Conservation (phyloP, 2,113 vertebrate genomes). For the Coptodon bakossiorum region DNA sequence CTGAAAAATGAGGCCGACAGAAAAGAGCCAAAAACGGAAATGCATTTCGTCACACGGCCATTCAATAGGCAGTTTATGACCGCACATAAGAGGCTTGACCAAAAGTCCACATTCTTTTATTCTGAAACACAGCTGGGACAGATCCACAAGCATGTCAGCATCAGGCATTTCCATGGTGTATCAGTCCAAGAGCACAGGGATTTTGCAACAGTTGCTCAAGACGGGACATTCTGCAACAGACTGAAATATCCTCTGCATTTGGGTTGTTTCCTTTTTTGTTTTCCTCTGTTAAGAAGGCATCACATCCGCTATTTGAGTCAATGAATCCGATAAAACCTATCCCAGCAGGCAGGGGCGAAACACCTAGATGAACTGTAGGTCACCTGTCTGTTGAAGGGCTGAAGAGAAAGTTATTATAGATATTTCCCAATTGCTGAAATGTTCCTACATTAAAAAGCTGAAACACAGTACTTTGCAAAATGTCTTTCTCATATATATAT, state of each 20-base stretch:
- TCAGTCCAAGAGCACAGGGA: not conserved
- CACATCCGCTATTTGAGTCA: not conserved
- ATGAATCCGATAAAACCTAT: fast-evolving
- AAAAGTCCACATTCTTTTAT: not conserved
- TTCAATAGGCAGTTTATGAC: not conserved
- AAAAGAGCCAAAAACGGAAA: not conserved
- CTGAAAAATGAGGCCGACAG: not conserved
- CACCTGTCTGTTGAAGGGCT: not conserved
- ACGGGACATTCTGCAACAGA: not conserved
- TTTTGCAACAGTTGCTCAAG: not conserved
- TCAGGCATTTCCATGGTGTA: not conserved
- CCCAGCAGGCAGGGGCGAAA: not conserved
- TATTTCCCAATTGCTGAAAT: not conserved
- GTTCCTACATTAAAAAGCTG: not conserved
- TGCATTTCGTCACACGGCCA: not conserved
- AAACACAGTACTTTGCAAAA: too few species aligned
- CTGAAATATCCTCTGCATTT: not conserved
- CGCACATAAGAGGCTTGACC: not conserved
- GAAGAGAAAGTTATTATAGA: not conserved
- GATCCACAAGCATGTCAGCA: not conserved
- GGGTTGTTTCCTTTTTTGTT: not conserved
- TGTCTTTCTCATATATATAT: too few species aligned
- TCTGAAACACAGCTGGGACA: not conserved
- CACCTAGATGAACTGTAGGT: not conserved
- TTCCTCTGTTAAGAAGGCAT: not conserved